phyloP scores from a whole-genome alignment of 92 coral and sea anemone species.

The Epizoanthus rinbou region DNA sequence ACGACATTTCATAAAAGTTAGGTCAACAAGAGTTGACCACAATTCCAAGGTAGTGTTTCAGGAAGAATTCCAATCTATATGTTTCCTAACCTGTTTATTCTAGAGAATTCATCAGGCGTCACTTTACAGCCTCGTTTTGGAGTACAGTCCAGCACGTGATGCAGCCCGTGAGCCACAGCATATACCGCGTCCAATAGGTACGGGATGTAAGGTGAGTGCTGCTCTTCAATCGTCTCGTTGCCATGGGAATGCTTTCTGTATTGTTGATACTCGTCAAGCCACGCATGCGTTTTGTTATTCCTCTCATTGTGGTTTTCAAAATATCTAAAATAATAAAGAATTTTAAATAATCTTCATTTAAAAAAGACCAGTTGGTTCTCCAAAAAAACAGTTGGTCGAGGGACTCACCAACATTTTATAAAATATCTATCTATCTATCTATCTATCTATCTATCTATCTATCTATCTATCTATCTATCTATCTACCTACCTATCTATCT shows the following conservation, averaged over 20 bases:
- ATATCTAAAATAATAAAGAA: slow-evolving; percentile 37
- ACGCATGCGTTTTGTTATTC: slow-evolving; percentile 4
- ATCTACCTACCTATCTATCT: too few relatives aligned
- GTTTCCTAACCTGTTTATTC: slow-evolving; percentile 59
- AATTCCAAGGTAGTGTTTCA: too few relatives aligned
- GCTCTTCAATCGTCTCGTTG: background rate
- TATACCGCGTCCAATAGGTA: slow-evolving; percentile 88
- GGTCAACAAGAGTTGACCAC: too few relatives aligned
- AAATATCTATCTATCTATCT: too few relatives aligned
- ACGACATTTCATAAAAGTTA: too few relatives aligned
- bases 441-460: too few relatives aligned
- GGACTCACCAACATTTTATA: too few relatives aligned
- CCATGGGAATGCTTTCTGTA: background rate
- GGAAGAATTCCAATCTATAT: too few relatives aligned
- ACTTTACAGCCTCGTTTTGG: slow-evolving; percentile 44
- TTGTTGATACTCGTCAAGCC: slow-evolving; percentile 57
- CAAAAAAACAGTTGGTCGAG: too few relatives aligned
- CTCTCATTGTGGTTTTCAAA: slow-evolving; percentile 30
- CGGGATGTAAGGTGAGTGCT: slow-evolving; percentile 65
- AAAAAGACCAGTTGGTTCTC: too few relatives aligned
- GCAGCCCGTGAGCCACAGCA: slow-evolving; percentile 81
- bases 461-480: too few relatives aligned
- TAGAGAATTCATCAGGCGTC: slow-evolving; percentile 51
- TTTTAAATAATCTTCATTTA: background rate
- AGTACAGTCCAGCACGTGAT: slow-evolving; percentile 72